Evolutionary conservation across 1,140 invertebrate species (phyloP).

Genomic region (Rhynchophorus ferrugineus): DNA sequence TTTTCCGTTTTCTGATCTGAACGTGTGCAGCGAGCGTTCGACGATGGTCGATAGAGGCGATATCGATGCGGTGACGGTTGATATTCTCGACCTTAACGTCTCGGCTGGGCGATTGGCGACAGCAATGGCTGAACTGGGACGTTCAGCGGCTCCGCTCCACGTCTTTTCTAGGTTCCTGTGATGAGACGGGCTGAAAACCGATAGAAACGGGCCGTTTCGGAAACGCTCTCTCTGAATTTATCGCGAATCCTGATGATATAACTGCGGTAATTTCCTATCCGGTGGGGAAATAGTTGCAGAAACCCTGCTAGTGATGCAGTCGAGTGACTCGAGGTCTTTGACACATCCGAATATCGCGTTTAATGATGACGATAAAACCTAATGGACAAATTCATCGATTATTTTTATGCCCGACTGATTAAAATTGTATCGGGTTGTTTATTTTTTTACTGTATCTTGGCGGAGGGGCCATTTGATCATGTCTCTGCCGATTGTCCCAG

Average conservation of each 20-base stretch:
- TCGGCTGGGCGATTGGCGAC: conserved; percentile 4
- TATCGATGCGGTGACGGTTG: conserved; percentile 15
- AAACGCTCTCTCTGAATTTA: not conserved
- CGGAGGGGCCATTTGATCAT: too few relatives aligned
- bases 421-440: too few relatives aligned
- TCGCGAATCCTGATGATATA: not conserved
- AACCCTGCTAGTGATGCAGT: too few relatives aligned
- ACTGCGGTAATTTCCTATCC: not conserved
- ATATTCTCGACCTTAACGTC: conserved; percentile 26
- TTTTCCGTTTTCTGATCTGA: not conserved
- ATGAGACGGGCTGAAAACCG: not conserved
- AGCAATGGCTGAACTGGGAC: not conserved
- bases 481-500: too few relatives aligned
- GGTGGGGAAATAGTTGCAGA: too few relatives aligned
- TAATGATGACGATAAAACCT: too few relatives aligned
- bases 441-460: too few relatives aligned
- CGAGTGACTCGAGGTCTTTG: too few relatives aligned
- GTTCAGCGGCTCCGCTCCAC: not conserved
- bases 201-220: not conserved
- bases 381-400: too few relatives aligned
- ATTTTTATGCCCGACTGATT: too few relatives aligned
- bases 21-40: too few relatives aligned
- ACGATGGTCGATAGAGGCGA: conserved; percentile 14
- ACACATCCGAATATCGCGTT: too few relatives aligned
- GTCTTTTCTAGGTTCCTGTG: not conserved